Evolutionary conservation across 1,140 invertebrate species (phyloP).

Genomic region (Calosoma granatense): DNA sequence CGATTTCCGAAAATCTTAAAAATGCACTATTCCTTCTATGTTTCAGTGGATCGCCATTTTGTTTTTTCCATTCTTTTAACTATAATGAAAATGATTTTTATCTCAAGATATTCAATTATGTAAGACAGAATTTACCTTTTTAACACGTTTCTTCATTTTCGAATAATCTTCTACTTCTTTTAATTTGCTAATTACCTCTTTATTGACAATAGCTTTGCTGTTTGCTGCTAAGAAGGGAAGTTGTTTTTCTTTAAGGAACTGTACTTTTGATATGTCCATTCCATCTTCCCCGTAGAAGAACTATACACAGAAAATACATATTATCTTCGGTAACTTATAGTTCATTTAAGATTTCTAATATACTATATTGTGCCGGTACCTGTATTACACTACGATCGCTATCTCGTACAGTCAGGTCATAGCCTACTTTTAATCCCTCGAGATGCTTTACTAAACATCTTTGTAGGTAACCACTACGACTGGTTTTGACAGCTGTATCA

Average conservation of each 20-base stretch:
- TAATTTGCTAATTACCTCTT: slow-evolving; percentile 44
- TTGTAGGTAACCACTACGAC: slow-evolving; percentile 95
- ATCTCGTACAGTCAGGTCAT: slow-evolving; percentile 93
- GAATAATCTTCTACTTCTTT: slow-evolving; percentile 40
- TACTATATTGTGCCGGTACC: slow-evolving; percentile 31
- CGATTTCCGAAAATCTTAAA: neutral
- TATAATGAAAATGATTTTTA: too few relatives aligned
- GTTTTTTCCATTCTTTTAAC: neutral
- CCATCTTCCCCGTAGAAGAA: slow-evolving; percentile 98
- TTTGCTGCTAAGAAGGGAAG: slow-evolving; percentile 78
- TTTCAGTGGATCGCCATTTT: neutral
- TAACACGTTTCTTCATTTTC: slow-evolving; percentile 37
- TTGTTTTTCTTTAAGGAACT: slow-evolving; percentile 72
- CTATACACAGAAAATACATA: slow-evolving; percentile 27
- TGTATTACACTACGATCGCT: slow-evolving; percentile 91
- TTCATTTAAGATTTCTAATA: too few relatives aligned
- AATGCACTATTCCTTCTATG: neutral
- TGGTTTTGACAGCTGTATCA: slow-evolving; percentile 85
- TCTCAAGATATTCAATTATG: too few relatives aligned
- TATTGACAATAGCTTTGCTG: slow-evolving; percentile 49
- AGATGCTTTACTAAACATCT: slow-evolving; percentile 96
- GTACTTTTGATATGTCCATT: slow-evolving; percentile 78
- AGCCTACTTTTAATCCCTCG: slow-evolving; percentile 83
- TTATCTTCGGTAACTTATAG: neutral
- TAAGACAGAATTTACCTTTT: too few relatives aligned